Evolutionary conservation across 2,797 vertebrate species (phyloP).

Genomic region (Aulostomus chinensis): DNA sequence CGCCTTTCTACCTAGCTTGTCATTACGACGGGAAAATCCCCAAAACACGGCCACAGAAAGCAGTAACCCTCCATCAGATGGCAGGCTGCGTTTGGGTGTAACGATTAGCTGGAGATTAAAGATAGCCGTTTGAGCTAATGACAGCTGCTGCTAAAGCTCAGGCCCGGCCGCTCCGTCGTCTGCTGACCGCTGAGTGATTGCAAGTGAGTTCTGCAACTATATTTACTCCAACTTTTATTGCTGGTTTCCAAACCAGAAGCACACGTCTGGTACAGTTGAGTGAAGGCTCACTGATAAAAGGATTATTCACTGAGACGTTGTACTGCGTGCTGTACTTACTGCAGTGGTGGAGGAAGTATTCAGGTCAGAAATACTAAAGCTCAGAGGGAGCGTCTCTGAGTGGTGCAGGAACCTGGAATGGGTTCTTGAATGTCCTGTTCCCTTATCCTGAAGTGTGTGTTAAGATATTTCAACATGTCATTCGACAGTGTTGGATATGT

Average conservation of each 20-base stretch:
- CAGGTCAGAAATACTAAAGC: no score
- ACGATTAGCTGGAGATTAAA: constrained; percentile 44
- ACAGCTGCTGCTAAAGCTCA: constrained; percentile 15
- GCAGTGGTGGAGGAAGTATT: no score
- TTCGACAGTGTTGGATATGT: no score
- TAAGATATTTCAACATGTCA: no score
- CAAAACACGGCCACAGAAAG: constrained; percentile 1
- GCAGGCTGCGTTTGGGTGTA: constrained; percentile 13
- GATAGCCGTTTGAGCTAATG: constrained; percentile 15
- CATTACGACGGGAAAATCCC: constrained; percentile 33
- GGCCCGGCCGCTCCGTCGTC: constrained; percentile 14
- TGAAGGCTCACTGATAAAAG: constrained; percentile 35
- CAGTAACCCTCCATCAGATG: constrained; percentile 10
- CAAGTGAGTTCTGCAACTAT: constrained; percentile 26
- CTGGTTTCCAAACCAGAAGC: constrained; percentile 52
- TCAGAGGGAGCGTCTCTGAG: no score
- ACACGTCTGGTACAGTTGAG: constrained; percentile 38
- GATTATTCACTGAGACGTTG: no score
- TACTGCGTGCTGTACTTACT: no score
- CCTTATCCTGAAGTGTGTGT: no score
- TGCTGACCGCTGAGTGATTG: constrained; percentile 28
- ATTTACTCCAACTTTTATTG: constrained; percentile 36
- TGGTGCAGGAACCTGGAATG: no score
- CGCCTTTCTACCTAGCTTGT: constrained; percentile 14
- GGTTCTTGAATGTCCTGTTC: no score